These are phyloP conservation scores for Equus quagga DNA, from an alignment of 2,113 vertebrate genomes.

Conservation along the genomic window DNA sequence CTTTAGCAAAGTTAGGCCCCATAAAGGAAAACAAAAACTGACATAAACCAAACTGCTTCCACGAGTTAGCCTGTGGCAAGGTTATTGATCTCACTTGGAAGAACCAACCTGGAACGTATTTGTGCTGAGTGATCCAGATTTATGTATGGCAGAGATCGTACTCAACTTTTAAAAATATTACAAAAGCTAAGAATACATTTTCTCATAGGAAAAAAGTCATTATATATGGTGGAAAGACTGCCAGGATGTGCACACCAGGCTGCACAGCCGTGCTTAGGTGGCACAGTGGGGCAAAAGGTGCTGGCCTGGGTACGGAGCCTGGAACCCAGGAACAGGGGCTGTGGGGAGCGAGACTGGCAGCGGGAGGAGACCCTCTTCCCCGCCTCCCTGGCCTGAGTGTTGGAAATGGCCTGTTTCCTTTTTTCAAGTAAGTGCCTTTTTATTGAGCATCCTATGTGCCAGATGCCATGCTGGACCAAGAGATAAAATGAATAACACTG, in stretches of 20 bases:
- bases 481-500: neutral
- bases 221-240: neutral
- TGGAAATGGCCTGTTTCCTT: neutral
- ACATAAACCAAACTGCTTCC: slow-evolving; percentile 43
- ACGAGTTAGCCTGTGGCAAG: slow-evolving; percentile 44
- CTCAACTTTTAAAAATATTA: neutral
- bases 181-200: slow-evolving; percentile 19
- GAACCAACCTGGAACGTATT: neutral
- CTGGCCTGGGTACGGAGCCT: neutral
- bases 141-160: neutral
- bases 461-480: neutral
- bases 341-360: neutral
- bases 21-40: slow-evolving; percentile 56
- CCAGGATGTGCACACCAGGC: no score
- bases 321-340: neutral
- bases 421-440: slow-evolving; percentile 6
- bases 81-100: slow-evolving; percentile 58
- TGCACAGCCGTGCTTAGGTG: no score
- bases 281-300: accelerated
- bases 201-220: neutral
- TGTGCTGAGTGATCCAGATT: neutral
- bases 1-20: slow-evolving; percentile 45
- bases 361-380: neutral
- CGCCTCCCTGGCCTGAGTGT: neutral
- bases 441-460: neutral